Percentiles rank a stretch among this genome's conserved stretches.
These are phyloP conservation scores for Rhysida immarginata DNA, from an alignment of 1,140 invertebrate species.

Conservation along the genomic window DNA sequence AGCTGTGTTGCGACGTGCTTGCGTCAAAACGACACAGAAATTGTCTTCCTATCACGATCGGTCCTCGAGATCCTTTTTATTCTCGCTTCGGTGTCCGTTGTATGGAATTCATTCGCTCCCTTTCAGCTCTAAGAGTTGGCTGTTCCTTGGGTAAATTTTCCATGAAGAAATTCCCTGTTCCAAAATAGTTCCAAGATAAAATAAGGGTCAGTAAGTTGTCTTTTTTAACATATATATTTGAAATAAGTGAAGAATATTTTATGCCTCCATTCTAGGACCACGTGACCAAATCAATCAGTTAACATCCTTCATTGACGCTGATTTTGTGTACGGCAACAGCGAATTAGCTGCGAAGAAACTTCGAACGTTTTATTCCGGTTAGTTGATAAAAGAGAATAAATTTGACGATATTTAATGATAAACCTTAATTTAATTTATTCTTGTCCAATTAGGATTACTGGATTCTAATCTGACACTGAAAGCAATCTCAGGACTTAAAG, in stretches of 20 bases:
- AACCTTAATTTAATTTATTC: too few species aligned
- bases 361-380: not conserved
- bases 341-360: not conserved
- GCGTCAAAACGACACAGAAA: slow-evolving; percentile 14
- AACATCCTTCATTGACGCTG: not conserved
- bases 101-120: slow-evolving; percentile 49
- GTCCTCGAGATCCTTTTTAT: slow-evolving; percentile 17
- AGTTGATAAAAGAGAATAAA: not conserved
- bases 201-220: too few species aligned
- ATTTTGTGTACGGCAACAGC: not conserved
- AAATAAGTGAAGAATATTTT: too few species aligned
- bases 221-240: too few species aligned
- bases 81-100: slow-evolving; percentile 25
- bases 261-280: not conserved
- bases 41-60: slow-evolving; percentile 19
- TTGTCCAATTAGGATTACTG: too few species aligned
- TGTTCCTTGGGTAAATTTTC: slow-evolving; percentile 35
- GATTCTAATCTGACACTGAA: too few species aligned
- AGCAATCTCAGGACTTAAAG: not conserved
- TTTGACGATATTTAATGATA: not conserved
- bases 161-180: too few species aligned
- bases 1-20: not conserved
- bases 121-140: slow-evolving; percentile 42
- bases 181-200: too few species aligned
- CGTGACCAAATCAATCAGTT: not conserved